Percentiles rank a stretch among this genome's conserved stretches.
These are phyloP conservation scores for Coelopa pilipes DNA, from an alignment of 2,888 invertebrate species.

Conservation along the genomic window DNA sequence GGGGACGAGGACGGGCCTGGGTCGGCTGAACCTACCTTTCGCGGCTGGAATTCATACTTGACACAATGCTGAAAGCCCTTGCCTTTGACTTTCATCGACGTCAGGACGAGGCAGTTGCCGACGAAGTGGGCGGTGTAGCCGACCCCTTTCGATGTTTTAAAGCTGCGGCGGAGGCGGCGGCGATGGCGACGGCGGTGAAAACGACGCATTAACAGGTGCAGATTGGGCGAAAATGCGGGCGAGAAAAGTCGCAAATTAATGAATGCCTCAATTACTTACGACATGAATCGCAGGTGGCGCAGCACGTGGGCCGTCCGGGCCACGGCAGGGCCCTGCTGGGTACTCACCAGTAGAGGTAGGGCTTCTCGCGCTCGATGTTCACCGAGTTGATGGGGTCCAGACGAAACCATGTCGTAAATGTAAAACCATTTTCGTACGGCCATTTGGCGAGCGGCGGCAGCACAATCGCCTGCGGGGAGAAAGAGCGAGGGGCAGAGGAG, in stretches of 20 bases:
- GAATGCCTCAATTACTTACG: not conserved
- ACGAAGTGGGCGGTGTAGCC: conserved; percentile 99
- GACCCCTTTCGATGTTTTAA: conserved; percentile 98
- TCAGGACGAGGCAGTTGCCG: conserved; percentile 97
- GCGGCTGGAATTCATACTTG: conserved; percentile 98
- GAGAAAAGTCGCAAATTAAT: conserved; percentile 7
- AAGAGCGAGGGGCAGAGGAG: not conserved
- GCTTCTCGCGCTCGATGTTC: conserved; percentile 98
- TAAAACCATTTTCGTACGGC: conserved; percentile 99
- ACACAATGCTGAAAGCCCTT: conserved; percentile 99
- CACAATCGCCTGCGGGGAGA: conserved; percentile 84
- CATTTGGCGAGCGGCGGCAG: conserved; percentile 97
- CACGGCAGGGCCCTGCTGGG: not conserved
- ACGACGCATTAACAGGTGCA: conserved; percentile 40
- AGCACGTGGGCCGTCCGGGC: not conserved
- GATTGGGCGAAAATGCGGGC: conserved; percentile 43
- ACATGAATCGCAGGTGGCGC: too few relatives aligned
- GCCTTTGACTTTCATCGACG: conserved; percentile 98
- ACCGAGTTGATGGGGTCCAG: conserved; percentile 98
- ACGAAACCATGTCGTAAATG: conserved; percentile 99
- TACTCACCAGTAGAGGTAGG: conserved; percentile 94
- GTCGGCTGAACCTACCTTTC: conserved; percentile 75
- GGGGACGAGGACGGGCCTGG: too few relatives aligned
- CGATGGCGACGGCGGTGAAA: conserved; percentile 18
- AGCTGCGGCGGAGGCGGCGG: conserved; percentile 71